Base-by-base conservation (phyloP, 2,113 vertebrate species). In the Dipodomys ordii region DNA sequence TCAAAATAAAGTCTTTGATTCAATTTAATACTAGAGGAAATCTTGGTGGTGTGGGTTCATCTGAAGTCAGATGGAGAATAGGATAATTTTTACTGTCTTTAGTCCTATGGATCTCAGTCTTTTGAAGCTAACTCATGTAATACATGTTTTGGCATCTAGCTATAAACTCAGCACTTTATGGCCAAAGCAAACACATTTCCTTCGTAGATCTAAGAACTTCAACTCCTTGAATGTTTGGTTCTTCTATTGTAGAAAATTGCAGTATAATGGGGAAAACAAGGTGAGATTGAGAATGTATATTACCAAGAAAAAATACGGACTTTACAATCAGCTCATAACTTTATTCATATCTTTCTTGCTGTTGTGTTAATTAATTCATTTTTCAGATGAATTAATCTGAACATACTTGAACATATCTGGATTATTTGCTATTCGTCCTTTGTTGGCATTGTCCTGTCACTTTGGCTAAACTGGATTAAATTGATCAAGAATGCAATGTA, bases 171-270 rank as follows among this genome's bases (percentile, higher is more conserved):
- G 8, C 9, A 71, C 11, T 67, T 74, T 22, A 28, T 76, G 60
- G 19, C 28, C 57, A 27, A 83, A 77, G 67, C 20, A 86, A 81
- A 84, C 18, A 0, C 0, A 23, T 83, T 88, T 90, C n/a, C 68
- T 69, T 30, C 35, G 44, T 32, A 87, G 15, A 80, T 44, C 19
- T 84, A 49, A 69, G 62, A 93, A 57, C 32, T 68, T 87, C 1
- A 77, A 16, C 6, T 67, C 49, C 2, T 32, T 83, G 15, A 7
- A 5, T 44, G 32, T 80, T 74, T 46, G 53, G 13, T 3, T 89
- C 7, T 57, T 80, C 35, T 80, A 89, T 76, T 92, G 90, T 28
- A 78, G 57, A 78, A 85, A 88, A 77, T 53, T 90, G 22, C 30
- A 73, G 10, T 62, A 28, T 81, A 68, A 39, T 69, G 35, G 25